Evolutionary conservation across 2,113 vertebrate species (phyloP).

Genomic region (Spermophilus dauricus): DNA sequence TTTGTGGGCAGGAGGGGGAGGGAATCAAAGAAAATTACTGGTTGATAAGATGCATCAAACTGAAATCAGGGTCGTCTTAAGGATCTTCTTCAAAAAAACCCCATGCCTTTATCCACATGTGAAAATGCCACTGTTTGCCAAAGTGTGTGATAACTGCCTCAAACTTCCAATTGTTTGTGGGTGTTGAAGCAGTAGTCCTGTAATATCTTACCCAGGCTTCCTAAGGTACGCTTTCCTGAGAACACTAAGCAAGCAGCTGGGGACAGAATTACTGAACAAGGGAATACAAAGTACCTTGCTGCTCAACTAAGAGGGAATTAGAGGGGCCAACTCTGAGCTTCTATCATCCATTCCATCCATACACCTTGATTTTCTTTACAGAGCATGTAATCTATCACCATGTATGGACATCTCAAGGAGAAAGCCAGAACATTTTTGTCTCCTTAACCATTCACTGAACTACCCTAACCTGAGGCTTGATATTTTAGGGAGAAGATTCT

Average conservation of each 20-base stretch:
- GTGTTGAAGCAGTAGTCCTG: not conserved
- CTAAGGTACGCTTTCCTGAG: not conserved
- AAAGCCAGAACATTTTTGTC: not conserved
- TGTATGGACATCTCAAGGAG: not conserved
- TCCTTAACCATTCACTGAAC: not conserved
- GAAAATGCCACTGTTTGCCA: constrained; percentile 40
- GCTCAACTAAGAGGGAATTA: not conserved
- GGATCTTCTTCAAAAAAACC: not conserved
- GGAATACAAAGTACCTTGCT: not conserved
- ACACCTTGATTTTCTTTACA: not conserved
- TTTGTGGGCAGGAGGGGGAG: constrained; percentile 30
- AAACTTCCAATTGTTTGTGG: not conserved
- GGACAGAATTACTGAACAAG: not conserved
- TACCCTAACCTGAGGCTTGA: not conserved
- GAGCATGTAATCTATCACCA: not conserved
- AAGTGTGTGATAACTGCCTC: not conserved
- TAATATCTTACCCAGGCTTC: not conserved
- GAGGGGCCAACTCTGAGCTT: not conserved
- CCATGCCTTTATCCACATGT: not conserved
- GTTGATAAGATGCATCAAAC: constrained; percentile 1
- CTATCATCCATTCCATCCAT: not conserved
- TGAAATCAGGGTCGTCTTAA: constrained; percentile 17
- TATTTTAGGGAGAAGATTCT: not conserved
- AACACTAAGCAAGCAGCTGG: not conserved
- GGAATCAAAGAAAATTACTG: constrained; percentile 2